Evolutionary conservation across 2,888 invertebrate species (phyloP), one percentile per base, ranked within the genome.

Genomic region (Lycophotia porphyrea): DNA sequence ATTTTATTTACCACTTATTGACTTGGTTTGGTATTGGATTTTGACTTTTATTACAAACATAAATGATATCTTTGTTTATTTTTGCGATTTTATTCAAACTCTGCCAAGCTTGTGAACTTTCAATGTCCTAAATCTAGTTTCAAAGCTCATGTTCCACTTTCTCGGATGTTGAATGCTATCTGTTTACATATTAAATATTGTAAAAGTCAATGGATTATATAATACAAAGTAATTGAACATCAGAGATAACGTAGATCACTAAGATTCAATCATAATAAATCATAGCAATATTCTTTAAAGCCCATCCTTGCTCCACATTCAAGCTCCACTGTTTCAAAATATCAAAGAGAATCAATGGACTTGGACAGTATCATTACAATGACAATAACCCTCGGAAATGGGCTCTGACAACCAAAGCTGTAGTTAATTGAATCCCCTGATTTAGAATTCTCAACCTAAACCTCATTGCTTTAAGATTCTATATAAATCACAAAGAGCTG

Each of bases 361-460:
- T 71, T 74, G 84, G 84, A 79, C 87, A 87, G 80, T 78, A 79
- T 82, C 82, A 80, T 82, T 84, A 82, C 87, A 84, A 76, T 84
- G 85, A 84, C 82, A 84, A 85, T 81, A 81, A 81, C 70, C 78
- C 70, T 86, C 74, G 63, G 82, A 82, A 84, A 80, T 78, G 63
- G 66, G 63, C 71, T 72, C 75, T 80, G 82, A 84, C 76, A 86
- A 84, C 79, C 86, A 78, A 80, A 81, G 63, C 80, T 69, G 73
- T 82, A 81, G 75, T 75, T 86, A 88, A 90, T 88, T 88, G 84
- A 89, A 88, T 87, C 47, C 58, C 27, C 27, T 42, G 60, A 82
- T 80, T 55, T 52, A 78, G 76, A 78, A 84, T 66, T 82, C 73
- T 81, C 60, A 81, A 81, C 84, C 83, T 77, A 84, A 87, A 42